These are phyloP conservation scores for Rhyzopertha dominica DNA, from an alignment of 1,140 invertebrate species.

Conservation along the genomic window DNA sequence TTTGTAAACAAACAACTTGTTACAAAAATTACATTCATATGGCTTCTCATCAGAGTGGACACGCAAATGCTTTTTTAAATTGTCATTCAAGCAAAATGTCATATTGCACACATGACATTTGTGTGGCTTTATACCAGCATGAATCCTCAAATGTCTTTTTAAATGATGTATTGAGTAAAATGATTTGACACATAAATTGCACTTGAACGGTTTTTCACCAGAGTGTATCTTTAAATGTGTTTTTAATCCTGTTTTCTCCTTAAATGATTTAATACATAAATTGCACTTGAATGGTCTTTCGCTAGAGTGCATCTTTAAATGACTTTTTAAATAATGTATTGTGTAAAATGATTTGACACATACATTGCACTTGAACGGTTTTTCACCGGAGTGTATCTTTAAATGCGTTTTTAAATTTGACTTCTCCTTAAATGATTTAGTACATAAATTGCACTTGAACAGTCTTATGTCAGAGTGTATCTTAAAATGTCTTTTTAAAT, in stretches of 20 bases:
- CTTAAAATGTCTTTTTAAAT: too few species aligned
- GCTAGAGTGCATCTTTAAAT: conserved; percentile 10
- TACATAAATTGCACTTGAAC: too few species aligned
- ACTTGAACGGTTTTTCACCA: conserved; percentile 10
- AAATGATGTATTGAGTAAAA: conserved; percentile 17
- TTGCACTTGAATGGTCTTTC: conserved; percentile 14
- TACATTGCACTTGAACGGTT: too few species aligned
- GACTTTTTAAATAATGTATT: conserved; percentile 11
- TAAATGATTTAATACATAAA: conserved; percentile 16
- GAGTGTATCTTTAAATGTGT: conserved; percentile 16
- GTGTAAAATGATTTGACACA: conserved; percentile 10
- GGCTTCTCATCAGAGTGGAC: conserved; percentile 32
- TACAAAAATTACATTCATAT: conserved; percentile 35
- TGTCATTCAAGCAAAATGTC: conserved; percentile 15
- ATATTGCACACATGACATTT: conserved; percentile 16
- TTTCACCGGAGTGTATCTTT: too few species aligned
- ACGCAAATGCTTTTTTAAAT: conserved; percentile 12
- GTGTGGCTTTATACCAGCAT: conserved; percentile 17
- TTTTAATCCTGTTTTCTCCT: conserved; percentile 8
- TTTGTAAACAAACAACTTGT: conserved; percentile 14
- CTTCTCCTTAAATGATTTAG: too few species aligned
- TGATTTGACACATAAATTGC: conserved; percentile 18
- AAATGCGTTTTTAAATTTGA: too few species aligned
- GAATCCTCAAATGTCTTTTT: conserved; percentile 16
- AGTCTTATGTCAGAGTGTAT: too few species aligned